A percentile compares a stretch with the other conserved stretches of the same genome.
Conservation (phyloP, 2,797 vertebrate genomes). For the Mallotus villosus region DNA sequence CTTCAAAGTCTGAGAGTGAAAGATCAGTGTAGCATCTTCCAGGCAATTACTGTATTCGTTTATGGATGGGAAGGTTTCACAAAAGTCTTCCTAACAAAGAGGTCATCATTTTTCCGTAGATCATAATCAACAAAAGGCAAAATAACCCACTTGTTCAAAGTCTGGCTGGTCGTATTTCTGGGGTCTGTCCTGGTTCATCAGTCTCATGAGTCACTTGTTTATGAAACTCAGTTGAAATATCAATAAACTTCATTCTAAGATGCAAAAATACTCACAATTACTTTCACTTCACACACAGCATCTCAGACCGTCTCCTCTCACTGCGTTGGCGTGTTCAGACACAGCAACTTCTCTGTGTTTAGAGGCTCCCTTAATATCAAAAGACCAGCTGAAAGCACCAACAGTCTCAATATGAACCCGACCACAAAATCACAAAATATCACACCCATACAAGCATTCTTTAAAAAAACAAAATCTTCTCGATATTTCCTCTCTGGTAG, state of each 20-base stretch:
- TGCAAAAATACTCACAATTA: neutral
- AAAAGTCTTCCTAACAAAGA: constrained; percentile 32
- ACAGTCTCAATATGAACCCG: neutral
- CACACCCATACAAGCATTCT: too few species aligned
- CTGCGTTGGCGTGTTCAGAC: neutral
- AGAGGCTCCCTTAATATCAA: constrained; percentile 21
- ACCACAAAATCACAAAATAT: neutral
- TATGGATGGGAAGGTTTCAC: constrained; percentile 29
- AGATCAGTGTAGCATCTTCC: constrained; percentile 60
- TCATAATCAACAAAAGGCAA: constrained; percentile 48
- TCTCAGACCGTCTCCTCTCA: constrained; percentile 25
- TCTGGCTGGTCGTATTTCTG: constrained; percentile 37
- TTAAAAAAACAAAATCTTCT: neutral
- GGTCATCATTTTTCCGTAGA: constrained; percentile 45
- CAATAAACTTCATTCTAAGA: neutral
- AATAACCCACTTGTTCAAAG: constrained; percentile 42
- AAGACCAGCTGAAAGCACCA: constrained; percentile 9
- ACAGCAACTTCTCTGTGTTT: neutral
- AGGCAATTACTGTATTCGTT: constrained; percentile 44
- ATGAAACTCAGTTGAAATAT: neutral
- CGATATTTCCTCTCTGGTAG: neutral
- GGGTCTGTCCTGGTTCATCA: neutral
- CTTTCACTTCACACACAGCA: constrained; percentile 24
- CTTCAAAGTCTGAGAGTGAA: constrained; percentile 44
- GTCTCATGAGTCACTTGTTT: neutral